Base-by-base conservation (phyloP, 2,113 vertebrate species). In the Eurypyga helias region DNA sequence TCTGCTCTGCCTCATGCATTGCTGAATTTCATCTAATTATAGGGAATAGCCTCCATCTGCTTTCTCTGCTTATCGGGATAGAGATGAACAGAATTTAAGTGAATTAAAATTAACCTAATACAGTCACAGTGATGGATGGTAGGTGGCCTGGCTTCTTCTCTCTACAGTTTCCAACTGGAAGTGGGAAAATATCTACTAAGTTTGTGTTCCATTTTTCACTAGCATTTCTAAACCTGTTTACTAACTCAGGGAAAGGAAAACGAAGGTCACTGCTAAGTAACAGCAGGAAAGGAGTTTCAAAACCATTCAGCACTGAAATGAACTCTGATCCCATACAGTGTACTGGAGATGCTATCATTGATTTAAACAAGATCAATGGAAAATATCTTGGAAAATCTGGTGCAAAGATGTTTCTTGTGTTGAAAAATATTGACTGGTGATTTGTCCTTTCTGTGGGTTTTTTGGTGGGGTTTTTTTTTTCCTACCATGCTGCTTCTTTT, bases 61-160 rank as follows among this genome's bases (percentile, higher is more conserved):
- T 96, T 90, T 71, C 64, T 73, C 67, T 62, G 36, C 49, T 95
- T 83, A 57, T 73, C 41, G 73, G 51, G 38, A 66, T 28, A 85
- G 19, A 64, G 25, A 61, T 4, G 16, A 72, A 20, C 55, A 81
- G 72, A 89, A 90, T 54, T 66, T 66, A 81, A 87, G 72, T 51
- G 25, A 94, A 87, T 83, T 71, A 92, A 85, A 88, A 87, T 94
- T 76, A 89, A 84, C 36, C 61, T 57, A 57, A 79, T 26, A 43
- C 7, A 82, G 34, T 43, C 55, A 21, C 12, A 62, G 48, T 38
- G 51, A 90, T 81, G 0, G 7, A 34, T 46, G 12, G 52, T 64
- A 71, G 84, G 78, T 65, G 70, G 65, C 60, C 48, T 45, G 45
- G 34, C 51, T 71, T 64, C 20, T 33, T 69, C 85, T 52, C 20